Evolutionary conservation across 2,888 invertebrate species (phyloP), one percentile per base, ranked within the genome.

Genomic region (Mesorhabditis belari): DNA sequence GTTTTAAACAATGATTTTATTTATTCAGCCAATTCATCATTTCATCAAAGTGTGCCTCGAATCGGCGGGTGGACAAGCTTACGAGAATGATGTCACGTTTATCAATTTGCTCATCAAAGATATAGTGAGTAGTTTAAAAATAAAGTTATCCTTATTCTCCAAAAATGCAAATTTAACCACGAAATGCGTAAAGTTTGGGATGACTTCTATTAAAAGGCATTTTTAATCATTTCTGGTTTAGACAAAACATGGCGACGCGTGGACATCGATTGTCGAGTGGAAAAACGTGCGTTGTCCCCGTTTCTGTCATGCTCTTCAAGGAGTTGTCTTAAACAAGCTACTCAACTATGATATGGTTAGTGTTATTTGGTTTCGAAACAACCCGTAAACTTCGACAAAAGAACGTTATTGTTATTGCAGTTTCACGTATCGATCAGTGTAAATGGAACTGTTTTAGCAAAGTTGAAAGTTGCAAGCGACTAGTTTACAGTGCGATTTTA

Each of bases 31-130:
- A 4, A 65, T 66, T 6, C 55, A 65, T 49, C 68, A 70, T 29
- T 63, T 73, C 49, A 62, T 73, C 54, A 71, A 70, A 62, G 67
- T 71, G 21, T 70, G 73, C 62, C 71, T 69, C 5, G 73, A 73
- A 28, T 57, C 66, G 3, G 73, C 73, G 0, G 70, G 67, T 17
- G 68, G 66, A 4, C 19, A 19, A 2, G 68, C 71, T 2, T 57
- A 68, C 19, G 55, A 66, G 24, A 69, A 67, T 2, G 70, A 71
- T 60, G 67, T 69, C 53, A 27, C 58, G 3, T 73, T 73, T 29
- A 71, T 71, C 35, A 62, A 54, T 23, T 24, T n/a, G 9, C 59
- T 73, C 1, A 65, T 64, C 3, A 62, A 67, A 17, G 60, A 66
- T 21, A 67, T 73, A 66, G 71, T 70, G 44, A 9, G 44, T 35